Evolutionary conservation across 2,888 invertebrate genomes (phyloP).

Genomic region (Idaea straminata): DNA sequence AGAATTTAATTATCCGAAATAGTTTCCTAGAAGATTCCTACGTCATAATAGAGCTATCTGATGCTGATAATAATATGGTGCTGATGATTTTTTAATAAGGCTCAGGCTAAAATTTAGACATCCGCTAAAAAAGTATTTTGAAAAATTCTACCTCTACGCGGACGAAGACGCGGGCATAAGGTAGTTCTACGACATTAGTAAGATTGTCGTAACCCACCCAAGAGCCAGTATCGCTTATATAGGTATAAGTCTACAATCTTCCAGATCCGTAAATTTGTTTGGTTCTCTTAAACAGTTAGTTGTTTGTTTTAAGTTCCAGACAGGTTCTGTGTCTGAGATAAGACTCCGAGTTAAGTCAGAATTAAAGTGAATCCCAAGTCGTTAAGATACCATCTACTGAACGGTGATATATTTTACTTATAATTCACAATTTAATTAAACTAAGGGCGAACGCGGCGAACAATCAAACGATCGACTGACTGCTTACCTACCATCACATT

Average conservation of each 20-base stretch:
- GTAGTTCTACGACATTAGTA: no score
- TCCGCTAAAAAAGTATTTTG: no score
- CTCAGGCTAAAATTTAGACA: no score
- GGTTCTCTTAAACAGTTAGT: slow-evolving; percentile 57
- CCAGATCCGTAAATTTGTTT: slow-evolving; percentile 56
- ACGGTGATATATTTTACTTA: slow-evolving; percentile 48
- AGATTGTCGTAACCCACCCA: background rate
- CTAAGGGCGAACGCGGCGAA: slow-evolving; percentile 18
- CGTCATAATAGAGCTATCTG: no score
- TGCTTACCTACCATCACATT: background rate
- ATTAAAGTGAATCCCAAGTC: slow-evolving; percentile 57
- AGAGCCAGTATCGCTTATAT: background rate
- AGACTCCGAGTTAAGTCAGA: slow-evolving; percentile 50
- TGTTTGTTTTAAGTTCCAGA: slow-evolving; percentile 59
- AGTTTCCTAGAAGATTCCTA: no score
- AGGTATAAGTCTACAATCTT: slow-evolving; percentile 14
- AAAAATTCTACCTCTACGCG: no score
- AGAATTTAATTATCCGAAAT: no score
- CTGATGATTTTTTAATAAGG: no score
- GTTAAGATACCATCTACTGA: slow-evolving; percentile 45
- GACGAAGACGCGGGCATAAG: no score
- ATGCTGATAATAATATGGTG: no score
- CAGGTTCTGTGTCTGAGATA: slow-evolving; percentile 50
- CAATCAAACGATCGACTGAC: background rate
- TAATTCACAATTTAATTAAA: slow-evolving; percentile 46